Conservation (phyloP, 2,797 vertebrate genomes). For the Acanthurus leucopareius region DNA sequence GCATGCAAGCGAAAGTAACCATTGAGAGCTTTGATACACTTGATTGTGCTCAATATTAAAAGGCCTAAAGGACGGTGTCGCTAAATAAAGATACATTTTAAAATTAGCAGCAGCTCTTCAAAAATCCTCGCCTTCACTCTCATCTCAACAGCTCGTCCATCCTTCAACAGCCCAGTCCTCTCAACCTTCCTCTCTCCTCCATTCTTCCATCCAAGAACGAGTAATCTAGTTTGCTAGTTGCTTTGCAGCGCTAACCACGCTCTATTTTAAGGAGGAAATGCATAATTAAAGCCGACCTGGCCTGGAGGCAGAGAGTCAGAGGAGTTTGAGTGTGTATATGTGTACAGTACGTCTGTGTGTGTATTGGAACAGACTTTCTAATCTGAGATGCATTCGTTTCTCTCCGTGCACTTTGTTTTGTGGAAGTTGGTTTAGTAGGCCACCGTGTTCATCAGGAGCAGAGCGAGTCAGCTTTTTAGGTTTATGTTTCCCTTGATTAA, state of each 20-base stretch:
- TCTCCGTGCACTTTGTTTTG: slow-evolving; percentile 16
- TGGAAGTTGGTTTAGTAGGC: slow-evolving; percentile 47
- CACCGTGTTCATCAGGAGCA: slow-evolving; percentile 40
- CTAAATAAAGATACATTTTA: slow-evolving; percentile 17
- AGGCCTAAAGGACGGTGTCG: slow-evolving; percentile 2
- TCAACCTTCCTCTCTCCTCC: slow-evolving; percentile 22
- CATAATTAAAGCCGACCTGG: slow-evolving; percentile 83
- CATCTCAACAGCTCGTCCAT: slow-evolving; percentile 32
- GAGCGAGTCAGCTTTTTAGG: slow-evolving; percentile 54
- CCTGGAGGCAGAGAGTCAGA: slow-evolving; percentile 61
- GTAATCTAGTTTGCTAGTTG: slow-evolving; percentile 69
- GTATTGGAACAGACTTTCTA: slow-evolving; percentile 22
- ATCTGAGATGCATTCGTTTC: slow-evolving; percentile 23
- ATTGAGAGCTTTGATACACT: slow-evolving; percentile 4
- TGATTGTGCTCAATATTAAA: slow-evolving; percentile 26
- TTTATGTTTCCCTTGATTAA: slow-evolving; percentile 63
- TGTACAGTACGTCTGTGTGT: slow-evolving; percentile 18
- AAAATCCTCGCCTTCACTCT: slow-evolving; percentile 32
- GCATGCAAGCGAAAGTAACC: neutral
- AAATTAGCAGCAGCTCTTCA: slow-evolving; percentile 25
- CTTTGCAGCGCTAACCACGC: slow-evolving; percentile 61
- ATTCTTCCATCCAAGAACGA: slow-evolving; percentile 73
- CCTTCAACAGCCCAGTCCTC: slow-evolving; percentile 6
- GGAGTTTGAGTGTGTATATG: slow-evolving; percentile 14
- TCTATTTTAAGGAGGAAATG: slow-evolving; percentile 83